Evolutionary conservation across 2,113 vertebrate species (phyloP).

Genomic region (Morone chrysops): DNA sequence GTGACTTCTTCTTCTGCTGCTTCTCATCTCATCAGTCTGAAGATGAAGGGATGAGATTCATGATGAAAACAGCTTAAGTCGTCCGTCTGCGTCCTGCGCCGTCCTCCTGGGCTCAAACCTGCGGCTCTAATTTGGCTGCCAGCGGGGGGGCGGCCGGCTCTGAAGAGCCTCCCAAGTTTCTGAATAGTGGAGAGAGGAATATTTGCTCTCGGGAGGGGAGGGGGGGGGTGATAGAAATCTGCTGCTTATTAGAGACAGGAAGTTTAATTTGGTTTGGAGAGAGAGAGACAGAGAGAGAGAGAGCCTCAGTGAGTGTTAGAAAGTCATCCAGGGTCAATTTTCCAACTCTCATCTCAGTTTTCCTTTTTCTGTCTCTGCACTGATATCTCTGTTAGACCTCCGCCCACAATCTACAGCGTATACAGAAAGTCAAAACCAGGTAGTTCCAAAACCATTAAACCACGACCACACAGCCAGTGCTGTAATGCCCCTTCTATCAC

Average conservation of each 20-base stretch:
- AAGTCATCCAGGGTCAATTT: conserved; percentile 49
- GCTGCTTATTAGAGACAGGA: conserved; percentile 57
- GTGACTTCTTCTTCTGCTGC: conserved; percentile 61
- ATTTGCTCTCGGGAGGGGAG: conserved; percentile 58
- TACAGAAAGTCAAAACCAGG: too few species aligned
- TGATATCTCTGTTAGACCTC: too few species aligned
- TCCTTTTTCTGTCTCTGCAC: background rate
- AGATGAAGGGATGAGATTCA: conserved; percentile 78
- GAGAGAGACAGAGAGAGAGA: background rate
- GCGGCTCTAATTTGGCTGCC: conserved; percentile 77
- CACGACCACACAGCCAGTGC: too few species aligned
- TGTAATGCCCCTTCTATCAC: too few species aligned
- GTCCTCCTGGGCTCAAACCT: conserved; percentile 73
- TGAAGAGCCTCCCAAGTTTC: conserved; percentile 65
- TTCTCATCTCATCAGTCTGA: conserved; percentile 70
- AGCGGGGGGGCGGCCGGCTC: conserved; percentile 58
- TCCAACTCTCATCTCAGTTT: background rate
- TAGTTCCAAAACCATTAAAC: too few species aligned
- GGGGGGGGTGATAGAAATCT: conserved; percentile 31
- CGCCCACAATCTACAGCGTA: background rate
- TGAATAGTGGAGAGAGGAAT: conserved; percentile 56
- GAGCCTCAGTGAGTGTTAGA: conserved; percentile 4
- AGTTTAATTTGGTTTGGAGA: conserved; percentile 67
- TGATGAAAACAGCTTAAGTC: conserved; percentile 78
- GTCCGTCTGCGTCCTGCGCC: conserved; percentile 64